Evolutionary conservation across 2,888 invertebrate genomes (phyloP).

Genomic region (Hipparchia semele): DNA sequence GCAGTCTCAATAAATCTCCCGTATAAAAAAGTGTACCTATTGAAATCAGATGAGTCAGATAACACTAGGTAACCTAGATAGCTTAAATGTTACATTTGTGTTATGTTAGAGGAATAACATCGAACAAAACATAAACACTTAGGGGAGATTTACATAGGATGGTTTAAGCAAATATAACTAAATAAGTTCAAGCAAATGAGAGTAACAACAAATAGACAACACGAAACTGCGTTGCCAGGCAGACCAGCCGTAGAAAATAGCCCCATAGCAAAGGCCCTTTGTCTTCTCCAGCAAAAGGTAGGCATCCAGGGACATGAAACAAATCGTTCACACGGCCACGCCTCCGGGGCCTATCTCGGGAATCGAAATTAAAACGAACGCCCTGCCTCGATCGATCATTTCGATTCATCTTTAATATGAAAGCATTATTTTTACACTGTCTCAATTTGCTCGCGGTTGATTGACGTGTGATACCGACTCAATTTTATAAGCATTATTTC

Average conservation of each 20-base stretch:
- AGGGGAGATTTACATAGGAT: too few species aligned
- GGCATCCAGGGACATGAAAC: conserved; percentile 75
- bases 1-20: too few species aligned
- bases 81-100: too few species aligned
- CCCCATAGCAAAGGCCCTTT: conserved; percentile 36
- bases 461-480: conserved; percentile 65
- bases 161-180: neutral
- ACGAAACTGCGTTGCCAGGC: neutral
- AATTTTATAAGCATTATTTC: conserved; percentile 59
- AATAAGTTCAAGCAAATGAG: neutral
- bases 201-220: conserved; percentile 4
- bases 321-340: conserved; percentile 78
- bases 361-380: conserved; percentile 82
- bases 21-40: too few species aligned
- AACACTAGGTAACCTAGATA: too few species aligned
- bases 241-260: conserved; percentile 23
- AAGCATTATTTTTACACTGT: conserved; percentile 75
- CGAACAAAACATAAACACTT: too few species aligned
- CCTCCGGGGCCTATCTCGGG: conserved; percentile 72
- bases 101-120: too few species aligned
- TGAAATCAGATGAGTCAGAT: too few species aligned
- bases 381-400: conserved; percentile 80
- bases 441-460: conserved; percentile 73
- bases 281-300: conserved; percentile 47
- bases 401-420: conserved; percentile 77